Evolutionary conservation across 2,888 invertebrate genomes (phyloP).

Genomic region (Oscheius myriophilus): DNA sequence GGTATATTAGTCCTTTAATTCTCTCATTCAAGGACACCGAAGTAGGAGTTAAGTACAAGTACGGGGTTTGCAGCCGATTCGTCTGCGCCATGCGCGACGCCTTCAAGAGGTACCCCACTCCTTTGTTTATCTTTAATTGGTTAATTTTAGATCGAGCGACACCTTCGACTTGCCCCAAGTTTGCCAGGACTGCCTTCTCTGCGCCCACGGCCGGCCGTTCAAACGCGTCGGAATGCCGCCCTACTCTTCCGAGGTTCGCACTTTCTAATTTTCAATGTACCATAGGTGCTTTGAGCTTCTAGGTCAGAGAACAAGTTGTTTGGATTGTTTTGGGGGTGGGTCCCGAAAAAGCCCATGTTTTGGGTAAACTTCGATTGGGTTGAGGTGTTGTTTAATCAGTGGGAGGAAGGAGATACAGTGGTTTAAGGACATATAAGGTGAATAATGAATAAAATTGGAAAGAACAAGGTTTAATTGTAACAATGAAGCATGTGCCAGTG

Average conservation of each 20-base stretch:
- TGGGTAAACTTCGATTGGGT: too few species aligned
- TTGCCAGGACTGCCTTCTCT: slow-evolving; percentile 45
- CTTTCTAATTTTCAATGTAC: background rate
- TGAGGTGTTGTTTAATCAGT: too few species aligned
- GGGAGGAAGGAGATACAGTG: too few species aligned
- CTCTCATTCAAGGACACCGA: background rate
- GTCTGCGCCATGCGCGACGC: slow-evolving; percentile 31
- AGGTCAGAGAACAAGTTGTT: too few species aligned
- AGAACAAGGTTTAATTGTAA: too few species aligned
- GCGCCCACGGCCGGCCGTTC: slow-evolving; percentile 37
- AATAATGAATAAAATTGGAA: too few species aligned
- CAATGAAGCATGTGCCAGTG: too few species aligned
- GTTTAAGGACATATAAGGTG: too few species aligned
- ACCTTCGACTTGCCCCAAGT: slow-evolving; percentile 32
- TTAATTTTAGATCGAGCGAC: background rate
- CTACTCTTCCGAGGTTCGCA: background rate
- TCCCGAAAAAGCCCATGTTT: too few species aligned
- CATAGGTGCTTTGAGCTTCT: too few species aligned
- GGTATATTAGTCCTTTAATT: background rate
- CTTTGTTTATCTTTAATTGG: background rate
- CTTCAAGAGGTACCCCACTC: slow-evolving; percentile 10
- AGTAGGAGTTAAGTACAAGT: slow-evolving; percentile 19
- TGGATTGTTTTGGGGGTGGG: too few species aligned
- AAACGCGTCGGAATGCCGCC: background rate
- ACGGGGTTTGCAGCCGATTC: slow-evolving; percentile 45